Conservation (phyloP, 2,113 vertebrate genomes). For the Columba livia region DNA sequence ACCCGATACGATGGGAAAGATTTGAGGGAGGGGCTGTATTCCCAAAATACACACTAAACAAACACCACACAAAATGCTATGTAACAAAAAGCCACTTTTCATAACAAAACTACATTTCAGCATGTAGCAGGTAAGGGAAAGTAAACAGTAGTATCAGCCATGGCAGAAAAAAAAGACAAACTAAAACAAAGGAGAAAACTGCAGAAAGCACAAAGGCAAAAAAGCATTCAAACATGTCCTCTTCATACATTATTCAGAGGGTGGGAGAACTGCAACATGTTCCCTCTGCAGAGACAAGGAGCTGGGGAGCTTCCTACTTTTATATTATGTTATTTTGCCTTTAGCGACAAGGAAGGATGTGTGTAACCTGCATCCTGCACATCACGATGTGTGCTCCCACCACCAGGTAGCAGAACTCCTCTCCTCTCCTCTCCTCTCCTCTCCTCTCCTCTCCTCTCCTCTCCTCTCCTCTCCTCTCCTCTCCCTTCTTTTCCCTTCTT, state of each 20-base stretch:
- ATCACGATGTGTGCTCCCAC: fast-evolving
- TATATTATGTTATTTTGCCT: not conserved
- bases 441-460: too few relatives aligned
- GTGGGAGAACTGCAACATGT: not conserved
- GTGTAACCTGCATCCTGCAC: not conserved
- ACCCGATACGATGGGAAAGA: not conserved
- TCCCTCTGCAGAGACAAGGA: not conserved
- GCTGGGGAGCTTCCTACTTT: not conserved
- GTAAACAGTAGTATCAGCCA: not conserved
- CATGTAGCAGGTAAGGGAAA: not conserved
- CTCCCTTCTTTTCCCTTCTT: too few relatives aligned
- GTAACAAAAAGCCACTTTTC: not conserved
- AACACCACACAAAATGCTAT: too few relatives aligned
- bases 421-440: too few relatives aligned
- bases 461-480: too few relatives aligned
- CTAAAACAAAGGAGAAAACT: not conserved
- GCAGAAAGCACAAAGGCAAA: fast-evolving
- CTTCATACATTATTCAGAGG: not conserved
- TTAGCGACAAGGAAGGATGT: fast-evolving
- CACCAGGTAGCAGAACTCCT: not conserved
- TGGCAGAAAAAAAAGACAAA: fast-evolving
- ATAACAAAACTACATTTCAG: not conserved
- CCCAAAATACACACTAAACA: not conserved
- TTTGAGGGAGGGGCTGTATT: fast-evolving
- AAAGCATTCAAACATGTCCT: fast-evolving